Evolutionary conservation across 2,797 vertebrate species (phyloP).

Genomic region (Catostomus latipinnis): DNA sequence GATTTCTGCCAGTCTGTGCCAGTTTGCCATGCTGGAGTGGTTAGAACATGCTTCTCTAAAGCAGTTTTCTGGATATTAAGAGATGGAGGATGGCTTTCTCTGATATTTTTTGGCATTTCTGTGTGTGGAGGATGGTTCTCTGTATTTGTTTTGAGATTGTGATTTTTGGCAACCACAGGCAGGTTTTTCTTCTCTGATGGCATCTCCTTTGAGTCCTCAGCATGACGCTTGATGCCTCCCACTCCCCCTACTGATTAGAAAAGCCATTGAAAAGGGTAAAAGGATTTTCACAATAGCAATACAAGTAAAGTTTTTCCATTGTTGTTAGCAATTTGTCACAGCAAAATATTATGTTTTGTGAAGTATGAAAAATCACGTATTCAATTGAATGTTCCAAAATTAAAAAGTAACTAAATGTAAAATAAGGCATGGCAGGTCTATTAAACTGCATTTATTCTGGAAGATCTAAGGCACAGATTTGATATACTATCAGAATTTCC

Average conservation of each 20-base stretch:
- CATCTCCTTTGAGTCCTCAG: slow-evolving; percentile 81
- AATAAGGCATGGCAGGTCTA: too few relatives aligned
- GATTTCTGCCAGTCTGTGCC: slow-evolving; percentile 33
- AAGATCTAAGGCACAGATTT: too few relatives aligned
- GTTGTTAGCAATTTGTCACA: too few relatives aligned
- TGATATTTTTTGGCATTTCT: slow-evolving; percentile 51
- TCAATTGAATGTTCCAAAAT: too few relatives aligned
- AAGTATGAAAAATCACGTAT: too few relatives aligned
- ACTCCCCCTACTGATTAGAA: slow-evolving; percentile 83
- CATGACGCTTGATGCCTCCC: slow-evolving; percentile 86
- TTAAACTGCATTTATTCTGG: too few relatives aligned
- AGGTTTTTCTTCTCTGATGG: slow-evolving; percentile 86
- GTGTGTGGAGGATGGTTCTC: slow-evolving; percentile 65
- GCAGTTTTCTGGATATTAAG: slow-evolving; percentile 56
- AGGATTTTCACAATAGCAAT: too few relatives aligned
- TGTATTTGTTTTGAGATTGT: slow-evolving; percentile 66
- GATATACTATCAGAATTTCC: too few relatives aligned
- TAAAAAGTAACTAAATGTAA: too few relatives aligned
- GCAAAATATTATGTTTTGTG: too few relatives aligned
- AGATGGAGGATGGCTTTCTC: slow-evolving; percentile 18
- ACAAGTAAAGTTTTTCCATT: too few relatives aligned
- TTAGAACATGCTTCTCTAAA: slow-evolving; percentile 47
- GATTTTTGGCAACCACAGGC: slow-evolving; percentile 73
- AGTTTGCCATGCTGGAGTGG: slow-evolving; percentile 8
- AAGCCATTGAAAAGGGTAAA: too few relatives aligned